Conservation (phyloP, 1,140 invertebrate species). For the Heterodera carotae region DNA sequence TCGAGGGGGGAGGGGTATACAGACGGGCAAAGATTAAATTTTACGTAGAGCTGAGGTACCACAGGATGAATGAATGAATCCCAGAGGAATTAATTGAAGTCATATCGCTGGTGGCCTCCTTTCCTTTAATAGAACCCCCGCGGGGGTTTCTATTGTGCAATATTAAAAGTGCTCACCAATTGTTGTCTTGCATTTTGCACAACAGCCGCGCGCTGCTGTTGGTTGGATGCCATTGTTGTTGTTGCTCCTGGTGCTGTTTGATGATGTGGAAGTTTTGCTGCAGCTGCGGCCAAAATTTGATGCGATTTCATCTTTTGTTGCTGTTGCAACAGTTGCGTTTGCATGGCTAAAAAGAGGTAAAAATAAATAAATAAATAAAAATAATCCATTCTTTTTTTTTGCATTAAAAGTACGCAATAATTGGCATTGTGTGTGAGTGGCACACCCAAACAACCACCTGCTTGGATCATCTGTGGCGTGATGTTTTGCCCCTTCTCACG, state of each 20-base stretch:
- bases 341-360: constrained; percentile 35
- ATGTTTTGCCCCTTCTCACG: constrained; percentile 9
- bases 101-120: no score
- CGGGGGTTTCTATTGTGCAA: no score
- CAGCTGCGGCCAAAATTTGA: constrained; percentile 20
- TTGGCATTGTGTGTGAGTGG: no score
- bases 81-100: no score
- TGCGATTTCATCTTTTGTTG: constrained; percentile 21
- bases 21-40: no score
- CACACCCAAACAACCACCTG: constrained; percentile 17
- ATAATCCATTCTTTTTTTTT: constrained; percentile 1
- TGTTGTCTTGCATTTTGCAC: neutral
- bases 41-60: no score
- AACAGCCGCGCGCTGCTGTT: neutral
- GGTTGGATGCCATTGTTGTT: constrained; percentile 26
- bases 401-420: neutral
- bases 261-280: constrained; percentile 11
- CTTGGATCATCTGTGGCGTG: constrained; percentile 36
- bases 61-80: no score
- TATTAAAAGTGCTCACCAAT: no score
- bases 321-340: constrained; percentile 40
- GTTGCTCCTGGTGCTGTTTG: constrained; percentile 32
- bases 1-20: no score
- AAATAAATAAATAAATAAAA: neutral
- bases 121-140: no score